Percentiles rank a stretch among this genome's conserved stretches.
Evolutionary conservation across 2,113 vertebrate species (phyloP).

Genomic region (Scolopax mira): DNA sequence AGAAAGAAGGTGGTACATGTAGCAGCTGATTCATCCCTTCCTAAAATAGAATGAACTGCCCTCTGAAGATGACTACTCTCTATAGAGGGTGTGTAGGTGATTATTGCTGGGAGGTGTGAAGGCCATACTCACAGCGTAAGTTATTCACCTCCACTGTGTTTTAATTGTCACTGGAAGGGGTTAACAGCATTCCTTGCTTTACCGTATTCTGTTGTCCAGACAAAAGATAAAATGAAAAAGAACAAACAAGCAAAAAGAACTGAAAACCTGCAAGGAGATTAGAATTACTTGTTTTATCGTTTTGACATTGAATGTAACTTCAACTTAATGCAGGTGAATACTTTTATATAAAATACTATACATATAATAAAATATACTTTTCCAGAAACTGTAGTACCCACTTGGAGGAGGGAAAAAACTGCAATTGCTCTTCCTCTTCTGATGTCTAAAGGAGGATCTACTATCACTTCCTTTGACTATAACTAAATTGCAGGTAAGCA

Average conservation of each 20-base stretch:
- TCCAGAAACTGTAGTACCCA: not conserved
- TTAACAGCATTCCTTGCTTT: not conserved
- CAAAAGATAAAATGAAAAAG: not conserved
- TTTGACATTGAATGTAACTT: not conserved
- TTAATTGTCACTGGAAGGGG: not conserved
- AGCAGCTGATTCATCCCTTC: not conserved
- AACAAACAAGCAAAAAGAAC: not conserved
- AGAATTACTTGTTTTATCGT: not conserved
- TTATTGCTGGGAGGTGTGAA: not conserved
- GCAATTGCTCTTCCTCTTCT: not conserved
- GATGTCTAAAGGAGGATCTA: not conserved
- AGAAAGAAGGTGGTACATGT: not conserved
- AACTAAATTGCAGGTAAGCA: not conserved
- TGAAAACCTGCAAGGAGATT: not conserved
- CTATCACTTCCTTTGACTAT: not conserved
- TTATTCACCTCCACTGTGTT: not conserved
- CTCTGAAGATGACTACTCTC: not conserved
- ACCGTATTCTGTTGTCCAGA: not conserved
- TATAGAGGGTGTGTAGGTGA: not conserved
- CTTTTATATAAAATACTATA: not conserved
- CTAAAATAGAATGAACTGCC: not conserved
- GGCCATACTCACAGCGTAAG: not conserved
- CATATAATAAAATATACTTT: not conserved
- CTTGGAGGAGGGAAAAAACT: not conserved
- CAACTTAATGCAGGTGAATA: not conserved